Conservation (phyloP, 2,888 invertebrate genomes). For the Hirtodrosophila confusa region DNA sequence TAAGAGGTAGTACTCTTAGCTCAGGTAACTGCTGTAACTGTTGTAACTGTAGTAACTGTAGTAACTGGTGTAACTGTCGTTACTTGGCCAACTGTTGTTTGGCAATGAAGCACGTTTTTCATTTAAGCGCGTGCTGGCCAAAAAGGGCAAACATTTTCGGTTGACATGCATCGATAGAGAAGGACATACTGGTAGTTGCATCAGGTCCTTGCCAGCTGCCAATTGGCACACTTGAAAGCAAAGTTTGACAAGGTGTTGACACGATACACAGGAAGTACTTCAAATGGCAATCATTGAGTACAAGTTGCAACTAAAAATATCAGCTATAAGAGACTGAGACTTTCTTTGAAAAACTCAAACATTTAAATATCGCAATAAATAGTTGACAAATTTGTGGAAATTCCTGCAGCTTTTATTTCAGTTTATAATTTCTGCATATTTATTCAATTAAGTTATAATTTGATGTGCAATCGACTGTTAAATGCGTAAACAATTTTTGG, state of each 20-base stretch:
- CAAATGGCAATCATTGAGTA: conserved; percentile 33
- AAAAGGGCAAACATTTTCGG: conserved; percentile 50
- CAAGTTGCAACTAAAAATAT: conserved; percentile 4
- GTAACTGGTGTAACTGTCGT: conserved; percentile 8
- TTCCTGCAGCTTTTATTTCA: too few species aligned
- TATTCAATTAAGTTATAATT: conserved; percentile 47
- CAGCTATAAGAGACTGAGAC: background rate
- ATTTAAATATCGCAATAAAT: background rate
- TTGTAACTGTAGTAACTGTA: background rate
- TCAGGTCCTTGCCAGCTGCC: conserved; percentile 19
- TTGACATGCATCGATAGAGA: conserved; percentile 65
- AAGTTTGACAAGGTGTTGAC: conserved; percentile 65
- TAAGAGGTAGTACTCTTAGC: conserved; percentile 19
- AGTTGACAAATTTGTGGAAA: conserved; percentile 3
- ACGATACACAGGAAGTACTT: conserved; percentile 22
- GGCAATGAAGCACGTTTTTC: conserved; percentile 68
- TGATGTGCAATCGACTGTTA: conserved; percentile 35
- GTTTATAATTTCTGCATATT: background rate
- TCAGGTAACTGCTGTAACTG: conserved; percentile 1
- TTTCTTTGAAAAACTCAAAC: too few species aligned
- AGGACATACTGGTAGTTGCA: conserved; percentile 16
- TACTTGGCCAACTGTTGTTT: conserved; percentile 45
- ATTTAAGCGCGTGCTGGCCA: conserved; percentile 59
- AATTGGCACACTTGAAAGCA: conserved; percentile 53
- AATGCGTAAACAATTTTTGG: conserved; percentile 18